phyloP scores from a whole-genome alignment of 2,888 invertebrate species.

The Lapara coniferarum region DNA sequence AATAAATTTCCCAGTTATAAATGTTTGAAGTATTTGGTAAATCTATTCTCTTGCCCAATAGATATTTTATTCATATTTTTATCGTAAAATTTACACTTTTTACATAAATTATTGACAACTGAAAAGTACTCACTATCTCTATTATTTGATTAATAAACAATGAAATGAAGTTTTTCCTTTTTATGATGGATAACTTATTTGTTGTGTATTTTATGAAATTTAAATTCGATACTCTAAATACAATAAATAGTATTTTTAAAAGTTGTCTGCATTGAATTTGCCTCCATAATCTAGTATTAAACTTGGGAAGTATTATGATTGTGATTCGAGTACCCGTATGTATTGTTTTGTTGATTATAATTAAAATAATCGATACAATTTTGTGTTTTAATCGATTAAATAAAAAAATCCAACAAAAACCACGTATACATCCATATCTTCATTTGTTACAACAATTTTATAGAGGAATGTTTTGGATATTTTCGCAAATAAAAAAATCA shows the following conservation, averaged over 20 bases:
- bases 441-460: neutral
- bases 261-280: slow-evolving; percentile 7
- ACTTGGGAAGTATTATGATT: slow-evolving; percentile 56
- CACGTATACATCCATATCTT: too few species aligned
- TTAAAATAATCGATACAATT: slow-evolving; percentile 27
- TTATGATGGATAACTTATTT: too few species aligned
- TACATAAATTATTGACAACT: too few species aligned
- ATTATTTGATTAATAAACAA: too few species aligned
- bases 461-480: neutral
- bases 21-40: too few species aligned
- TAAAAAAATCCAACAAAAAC: neutral
- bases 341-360: slow-evolving; percentile 36
- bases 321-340: slow-evolving; percentile 43
- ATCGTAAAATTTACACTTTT: too few species aligned
- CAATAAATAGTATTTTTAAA: neutral
- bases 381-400: neutral
- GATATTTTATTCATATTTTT: too few species aligned
- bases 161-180: too few species aligned
- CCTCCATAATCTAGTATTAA: slow-evolving; percentile 42
- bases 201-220: too few species aligned
- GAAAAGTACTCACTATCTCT: too few species aligned
- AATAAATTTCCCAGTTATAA: too few species aligned
- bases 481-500: neutral
- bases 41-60: too few species aligned
- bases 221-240: neutral